phyloP scores from a whole-genome alignment of 2,888 invertebrate species.

The Spialia ferax region DNA sequence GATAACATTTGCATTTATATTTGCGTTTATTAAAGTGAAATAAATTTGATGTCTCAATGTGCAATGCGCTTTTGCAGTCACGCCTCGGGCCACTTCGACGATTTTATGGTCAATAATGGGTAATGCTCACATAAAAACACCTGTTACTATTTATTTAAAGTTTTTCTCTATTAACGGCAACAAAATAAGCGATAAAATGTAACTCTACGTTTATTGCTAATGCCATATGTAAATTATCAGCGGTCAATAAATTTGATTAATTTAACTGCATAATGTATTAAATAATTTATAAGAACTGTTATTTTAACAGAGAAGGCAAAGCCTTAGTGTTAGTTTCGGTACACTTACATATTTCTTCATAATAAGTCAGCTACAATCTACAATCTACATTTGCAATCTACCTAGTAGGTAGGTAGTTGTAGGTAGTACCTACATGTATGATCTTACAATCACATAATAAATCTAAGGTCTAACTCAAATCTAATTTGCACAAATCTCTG shows the following conservation, averaged over 20 bases:
- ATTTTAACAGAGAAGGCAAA: too few species aligned
- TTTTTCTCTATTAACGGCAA: background rate
- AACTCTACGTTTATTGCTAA: background rate
- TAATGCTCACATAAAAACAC: constrained; percentile 49
- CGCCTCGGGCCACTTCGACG: constrained; percentile 48
- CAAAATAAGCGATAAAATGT: background rate
- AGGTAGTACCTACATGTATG: too few species aligned
- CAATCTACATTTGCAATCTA: background rate
- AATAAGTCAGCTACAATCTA: too few species aligned
- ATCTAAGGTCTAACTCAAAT: constrained; percentile 27
- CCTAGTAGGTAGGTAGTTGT: too few species aligned
- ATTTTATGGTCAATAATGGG: constrained; percentile 50
- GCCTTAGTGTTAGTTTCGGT: too few species aligned
- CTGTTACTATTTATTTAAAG: constrained; percentile 42
- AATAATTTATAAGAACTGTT: too few species aligned
- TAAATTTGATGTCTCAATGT: constrained; percentile 71
- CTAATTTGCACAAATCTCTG: constrained; percentile 14
- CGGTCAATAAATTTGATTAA: background rate
- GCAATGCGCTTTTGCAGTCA: constrained; percentile 44
- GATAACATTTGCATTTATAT: constrained; percentile 69
- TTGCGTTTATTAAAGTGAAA: constrained; percentile 75
- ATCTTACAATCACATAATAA: background rate
- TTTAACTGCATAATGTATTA: too few species aligned
- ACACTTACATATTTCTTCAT: too few species aligned
- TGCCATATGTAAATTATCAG: background rate